A percentile compares a stretch with the other conserved stretches of the same genome.
Evolutionary conservation across 2,888 invertebrate genomes (phyloP).

Genomic region (Periphyllus acericola): DNA sequence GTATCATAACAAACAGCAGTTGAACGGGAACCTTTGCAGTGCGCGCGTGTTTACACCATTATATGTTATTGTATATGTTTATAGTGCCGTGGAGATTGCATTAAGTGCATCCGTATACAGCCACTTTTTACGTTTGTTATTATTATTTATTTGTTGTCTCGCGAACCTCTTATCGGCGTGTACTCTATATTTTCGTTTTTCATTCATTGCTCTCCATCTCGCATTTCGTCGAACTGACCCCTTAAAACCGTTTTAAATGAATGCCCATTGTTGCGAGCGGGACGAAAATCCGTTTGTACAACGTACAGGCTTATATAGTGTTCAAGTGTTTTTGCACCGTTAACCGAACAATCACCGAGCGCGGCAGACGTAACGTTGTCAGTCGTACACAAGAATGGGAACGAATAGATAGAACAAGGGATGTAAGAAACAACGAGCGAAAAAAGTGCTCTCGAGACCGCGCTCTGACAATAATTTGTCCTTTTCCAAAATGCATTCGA

Average conservation of each 20-base stretch:
- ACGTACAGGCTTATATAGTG: not conserved
- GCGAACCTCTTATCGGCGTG: not conserved
- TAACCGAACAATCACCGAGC: slow-evolving; percentile 48
- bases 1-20: not conserved
- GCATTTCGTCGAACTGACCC: slow-evolving; percentile 32
- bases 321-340: slow-evolving; percentile 56
- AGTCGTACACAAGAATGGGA: not conserved
- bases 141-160: not conserved
- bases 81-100: not conserved
- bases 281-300: slow-evolving; percentile 42
- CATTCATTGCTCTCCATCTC: not conserved
- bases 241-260: slow-evolving; percentile 25
- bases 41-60: not conserved
- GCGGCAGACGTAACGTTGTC: slow-evolving; percentile 16
- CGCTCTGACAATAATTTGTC: not conserved
- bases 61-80: not conserved
- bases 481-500: not conserved
- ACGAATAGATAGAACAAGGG: not conserved
- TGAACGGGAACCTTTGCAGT: not conserved
- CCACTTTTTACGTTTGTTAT: slow-evolving; percentile 8
- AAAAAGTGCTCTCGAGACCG: not conserved
- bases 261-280: not conserved
- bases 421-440: not conserved
- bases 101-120: slow-evolving; percentile 1
- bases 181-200: not conserved